Base-by-base conservation (phyloP, 2,797 vertebrate species). In the Sardinella longiceps region DNA sequence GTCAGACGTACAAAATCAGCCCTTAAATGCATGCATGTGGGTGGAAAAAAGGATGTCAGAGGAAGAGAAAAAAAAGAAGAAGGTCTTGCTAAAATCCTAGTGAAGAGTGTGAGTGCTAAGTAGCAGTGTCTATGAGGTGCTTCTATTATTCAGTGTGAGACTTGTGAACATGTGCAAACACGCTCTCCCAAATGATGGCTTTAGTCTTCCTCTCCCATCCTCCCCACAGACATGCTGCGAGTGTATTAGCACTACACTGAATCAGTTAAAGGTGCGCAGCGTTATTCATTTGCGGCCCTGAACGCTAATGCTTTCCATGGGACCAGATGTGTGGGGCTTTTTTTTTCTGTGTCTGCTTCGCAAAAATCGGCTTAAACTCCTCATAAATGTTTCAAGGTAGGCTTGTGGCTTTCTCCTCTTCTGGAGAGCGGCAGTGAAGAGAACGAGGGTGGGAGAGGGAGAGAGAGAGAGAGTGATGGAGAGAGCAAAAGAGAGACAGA, bases 331-430 rank as follows among this genome's bases (percentile, higher is more conserved):
- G 70, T 43, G 37, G 6, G 28, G 15, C n/a, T 28, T 70, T 77
- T 14, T 23, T 77, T 37, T 23, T 39, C 12, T 10, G 33, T 23
- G 33, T 43, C 37, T 43, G 70, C 70, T 30, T 15, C 1, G 5
- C 37, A 77, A 7, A 23, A 77, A 39, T 10, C 5, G 33, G 20
- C 33, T 74, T 74, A 74, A 39, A 43, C n/a, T 77, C 70, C 37
- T 33, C 0, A 39, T 85, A 87, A 89, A 88, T 91, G 88, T 89
- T 89, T 90, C 82, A 91, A 53, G 66, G 84, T 3, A 70, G 51
- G 5, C 83, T 85, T 48, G 60, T 87, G 85, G 84, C 82, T 90
- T 88, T 90, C 81, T 43, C 37, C 39, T 77, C 84, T 84, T 90
- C 84, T 80, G 80, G 81, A 85, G 33, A 25, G 39, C 60, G 15